Conservation (phyloP, 2,888 invertebrate genomes). For the Spilarctia lutea region DNA sequence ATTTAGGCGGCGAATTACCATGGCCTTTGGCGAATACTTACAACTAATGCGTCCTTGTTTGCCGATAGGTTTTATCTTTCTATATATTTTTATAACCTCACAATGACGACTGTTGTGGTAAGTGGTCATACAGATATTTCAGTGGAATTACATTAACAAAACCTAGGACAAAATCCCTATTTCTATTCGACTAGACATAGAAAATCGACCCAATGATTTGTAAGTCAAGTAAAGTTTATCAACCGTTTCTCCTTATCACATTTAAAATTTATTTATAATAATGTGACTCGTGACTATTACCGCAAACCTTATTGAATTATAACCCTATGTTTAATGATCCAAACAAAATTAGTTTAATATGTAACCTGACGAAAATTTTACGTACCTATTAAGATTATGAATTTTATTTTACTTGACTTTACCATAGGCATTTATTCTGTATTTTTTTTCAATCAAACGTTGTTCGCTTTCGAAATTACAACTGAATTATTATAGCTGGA, state of each 20-base stretch:
- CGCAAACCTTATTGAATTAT: slow-evolving; percentile 30
- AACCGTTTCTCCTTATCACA: not conserved
- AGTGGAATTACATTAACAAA: not conserved
- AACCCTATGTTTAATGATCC: slow-evolving; percentile 38
- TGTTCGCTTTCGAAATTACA: slow-evolving; percentile 31
- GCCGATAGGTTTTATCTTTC: slow-evolving; percentile 31
- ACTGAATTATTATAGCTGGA: slow-evolving; percentile 29
- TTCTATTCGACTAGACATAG: not conserved
- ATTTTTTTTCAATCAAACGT: slow-evolving; percentile 22
- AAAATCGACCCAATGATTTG: slow-evolving; percentile 35
- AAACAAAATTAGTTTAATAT: slow-evolving; percentile 41
- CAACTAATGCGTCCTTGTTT: slow-evolving; percentile 17
- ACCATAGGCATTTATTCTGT: slow-evolving; percentile 22
- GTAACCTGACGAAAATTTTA: slow-evolving; percentile 38
- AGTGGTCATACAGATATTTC: not conserved
- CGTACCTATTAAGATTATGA: slow-evolving; percentile 40
- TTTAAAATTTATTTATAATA: slow-evolving; percentile 2
- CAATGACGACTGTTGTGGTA: not conserved
- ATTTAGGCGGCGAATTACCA: slow-evolving; percentile 38
- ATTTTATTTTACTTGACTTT: slow-evolving; percentile 29
- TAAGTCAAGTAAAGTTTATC: slow-evolving; percentile 13
- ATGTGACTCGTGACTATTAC: slow-evolving; percentile 9
- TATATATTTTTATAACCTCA: not conserved
- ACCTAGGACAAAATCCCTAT: not conserved
- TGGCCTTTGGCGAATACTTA: slow-evolving; percentile 20